Conservation (phyloP, 2,797 vertebrate genomes). For the Falco berigora region DNA sequence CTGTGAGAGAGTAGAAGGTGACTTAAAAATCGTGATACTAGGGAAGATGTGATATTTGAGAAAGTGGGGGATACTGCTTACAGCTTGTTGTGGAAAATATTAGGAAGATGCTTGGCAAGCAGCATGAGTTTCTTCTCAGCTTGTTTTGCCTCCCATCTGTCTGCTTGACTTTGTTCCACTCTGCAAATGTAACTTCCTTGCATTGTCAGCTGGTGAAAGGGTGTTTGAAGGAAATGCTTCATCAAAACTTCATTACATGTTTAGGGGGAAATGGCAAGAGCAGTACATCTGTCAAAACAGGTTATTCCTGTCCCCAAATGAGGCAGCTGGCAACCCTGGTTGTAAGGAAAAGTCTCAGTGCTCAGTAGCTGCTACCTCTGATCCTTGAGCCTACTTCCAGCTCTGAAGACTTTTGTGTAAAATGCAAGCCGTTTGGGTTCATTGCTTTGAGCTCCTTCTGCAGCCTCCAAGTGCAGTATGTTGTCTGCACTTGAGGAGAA, state of each 20-base stretch:
- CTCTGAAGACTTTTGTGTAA: background rate
- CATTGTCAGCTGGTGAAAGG: constrained; percentile 31
- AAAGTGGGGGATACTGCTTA: background rate
- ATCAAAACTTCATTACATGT: constrained; percentile 38
- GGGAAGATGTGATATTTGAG: background rate
- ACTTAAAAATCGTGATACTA: constrained; percentile 1
- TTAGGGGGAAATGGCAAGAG: constrained; percentile 9
- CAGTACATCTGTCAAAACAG: constrained; percentile 37
- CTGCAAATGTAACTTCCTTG: constrained; percentile 48
- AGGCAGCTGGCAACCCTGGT: background rate
- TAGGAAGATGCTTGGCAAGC: constrained; percentile 40
- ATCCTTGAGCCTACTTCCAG: background rate
- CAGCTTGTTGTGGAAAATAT: constrained; percentile 17
- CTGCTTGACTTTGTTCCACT: constrained; percentile 43
- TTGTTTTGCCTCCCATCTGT: constrained; percentile 51
- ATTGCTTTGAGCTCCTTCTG: background rate
- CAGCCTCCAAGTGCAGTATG: background rate
- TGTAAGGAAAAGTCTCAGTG: background rate
- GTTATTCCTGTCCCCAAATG: constrained; percentile 31
- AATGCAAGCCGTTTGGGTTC: background rate
- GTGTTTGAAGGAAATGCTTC: constrained; percentile 54
- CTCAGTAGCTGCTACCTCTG: background rate
- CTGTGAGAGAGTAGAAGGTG: background rate
- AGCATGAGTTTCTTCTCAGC: background rate
- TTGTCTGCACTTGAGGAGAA: background rate